A percentile compares a stretch with the other conserved stretches of the same genome.
phyloP scores from a whole-genome alignment of 2,113 vertebrate species.

The Cochlearius cochlearius region DNA sequence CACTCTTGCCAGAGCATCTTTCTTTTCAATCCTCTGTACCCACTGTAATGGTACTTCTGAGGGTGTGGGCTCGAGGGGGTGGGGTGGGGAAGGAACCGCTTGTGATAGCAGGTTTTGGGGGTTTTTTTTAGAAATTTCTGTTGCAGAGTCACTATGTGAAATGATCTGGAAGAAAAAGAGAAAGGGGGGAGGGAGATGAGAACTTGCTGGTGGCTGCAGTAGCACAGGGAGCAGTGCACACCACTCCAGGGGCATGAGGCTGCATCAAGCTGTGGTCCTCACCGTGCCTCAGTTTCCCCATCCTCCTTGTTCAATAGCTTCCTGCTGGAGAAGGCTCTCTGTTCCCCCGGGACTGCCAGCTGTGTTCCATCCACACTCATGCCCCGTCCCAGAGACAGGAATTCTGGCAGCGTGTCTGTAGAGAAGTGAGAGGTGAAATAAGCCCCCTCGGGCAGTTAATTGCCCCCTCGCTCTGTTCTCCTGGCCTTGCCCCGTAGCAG shows the following conservation, averaged over 20 bases:
- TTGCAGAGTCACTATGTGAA: background rate
- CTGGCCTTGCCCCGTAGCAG: background rate
- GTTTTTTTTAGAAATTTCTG: background rate
- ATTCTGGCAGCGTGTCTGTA: background rate
- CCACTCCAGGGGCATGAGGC: fast-evolving
- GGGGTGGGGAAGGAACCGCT: background rate
- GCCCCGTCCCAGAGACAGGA: background rate
- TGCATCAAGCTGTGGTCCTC: background rate
- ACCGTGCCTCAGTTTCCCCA: background rate
- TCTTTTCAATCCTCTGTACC: background rate
- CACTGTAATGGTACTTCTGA: background rate
- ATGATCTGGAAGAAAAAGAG: background rate
- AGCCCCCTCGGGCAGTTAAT: background rate
- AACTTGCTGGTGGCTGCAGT: background rate
- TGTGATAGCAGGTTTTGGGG: background rate
- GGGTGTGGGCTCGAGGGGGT: background rate
- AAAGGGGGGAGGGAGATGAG: background rate
- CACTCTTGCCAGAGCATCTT: background rate
- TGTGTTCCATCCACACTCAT: background rate
- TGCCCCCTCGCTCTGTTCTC: background rate
- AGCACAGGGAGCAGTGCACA: background rate
- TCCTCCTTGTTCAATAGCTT: background rate
- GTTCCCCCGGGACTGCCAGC: background rate
- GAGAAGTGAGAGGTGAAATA: background rate
- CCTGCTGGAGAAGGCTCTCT: fast-evolving